Percentiles rank a stretch among this genome's conserved stretches.
Evolutionary conservation across 2,797 vertebrate species (phyloP).

Genomic region (Artibeus jamaicensis): DNA sequence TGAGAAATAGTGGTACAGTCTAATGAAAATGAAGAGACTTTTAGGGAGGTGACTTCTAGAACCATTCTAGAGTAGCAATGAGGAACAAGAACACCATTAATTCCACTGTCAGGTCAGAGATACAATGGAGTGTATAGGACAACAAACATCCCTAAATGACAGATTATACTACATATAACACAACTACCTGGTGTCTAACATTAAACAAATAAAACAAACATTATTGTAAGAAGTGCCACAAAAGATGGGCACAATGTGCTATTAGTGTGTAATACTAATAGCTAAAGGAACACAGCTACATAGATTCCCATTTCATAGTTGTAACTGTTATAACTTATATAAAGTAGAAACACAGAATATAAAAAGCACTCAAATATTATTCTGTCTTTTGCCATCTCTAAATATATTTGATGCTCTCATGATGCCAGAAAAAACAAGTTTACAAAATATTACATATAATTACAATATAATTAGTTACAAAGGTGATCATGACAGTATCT

Average conservation of each 20-base stretch:
- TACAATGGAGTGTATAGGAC: not conserved
- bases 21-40: not conserved
- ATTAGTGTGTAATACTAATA: not conserved
- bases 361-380: not conserved
- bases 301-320: not conserved
- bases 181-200: slow-evolving; percentile 7
- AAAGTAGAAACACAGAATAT: not conserved
- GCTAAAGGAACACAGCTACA: not conserved
- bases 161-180: not conserved
- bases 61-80: not conserved
- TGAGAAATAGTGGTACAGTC: not conserved
- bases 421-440: not conserved
- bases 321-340: not conserved
- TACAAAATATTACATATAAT: not conserved
- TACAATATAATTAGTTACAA: not conserved
- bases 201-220: slow-evolving; percentile 27
- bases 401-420: not conserved
- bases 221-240: not conserved
- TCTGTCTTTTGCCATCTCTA: not conserved
- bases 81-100: not conserved
- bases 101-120: not conserved
- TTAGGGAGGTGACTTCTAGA: not conserved
- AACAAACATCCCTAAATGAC: not conserved
- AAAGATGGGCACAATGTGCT: not conserved
- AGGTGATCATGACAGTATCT: not conserved